Conservation (phyloP, 2,113 vertebrate genomes). For the Phrynosoma blainvillii region DNA sequence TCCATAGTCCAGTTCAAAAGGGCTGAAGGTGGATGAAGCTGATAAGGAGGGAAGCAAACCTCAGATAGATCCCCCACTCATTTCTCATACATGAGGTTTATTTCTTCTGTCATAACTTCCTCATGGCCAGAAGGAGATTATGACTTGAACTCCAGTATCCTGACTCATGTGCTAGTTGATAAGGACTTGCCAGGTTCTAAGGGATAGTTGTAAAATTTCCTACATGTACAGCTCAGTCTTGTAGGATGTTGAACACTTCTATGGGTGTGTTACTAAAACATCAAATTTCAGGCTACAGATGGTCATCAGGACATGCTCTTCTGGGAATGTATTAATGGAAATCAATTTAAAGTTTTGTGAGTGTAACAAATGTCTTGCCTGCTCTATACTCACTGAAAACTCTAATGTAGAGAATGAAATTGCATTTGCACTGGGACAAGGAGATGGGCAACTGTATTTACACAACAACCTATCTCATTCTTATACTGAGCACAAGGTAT, state of each 20-base stretch:
- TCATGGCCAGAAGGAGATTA: background rate
- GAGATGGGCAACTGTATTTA: background rate
- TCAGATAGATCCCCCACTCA: constrained; percentile 21
- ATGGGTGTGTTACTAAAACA: background rate
- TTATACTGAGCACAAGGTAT: background rate
- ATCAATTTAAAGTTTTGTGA: background rate
- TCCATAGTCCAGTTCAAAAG: constrained; percentile 28
- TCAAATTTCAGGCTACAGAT: background rate
- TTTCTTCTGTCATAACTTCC: constrained; percentile 31
- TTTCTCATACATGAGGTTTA: constrained; percentile 38
- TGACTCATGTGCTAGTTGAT: constrained; percentile 21
- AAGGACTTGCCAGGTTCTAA: constrained; percentile 27
- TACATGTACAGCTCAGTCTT: constrained; percentile 10
- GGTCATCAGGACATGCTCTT: background rate
- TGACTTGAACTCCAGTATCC: constrained; percentile 17
- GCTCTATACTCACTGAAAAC: background rate
- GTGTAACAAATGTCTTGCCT: background rate
- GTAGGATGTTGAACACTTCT: constrained; percentile 28
- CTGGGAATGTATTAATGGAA: background rate
- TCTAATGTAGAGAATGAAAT: background rate
- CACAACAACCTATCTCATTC: background rate
- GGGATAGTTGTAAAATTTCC: constrained; percentile 17
- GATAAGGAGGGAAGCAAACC: constrained; percentile 35
- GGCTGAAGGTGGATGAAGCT: constrained; percentile 22
- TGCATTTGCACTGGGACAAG: background rate